phyloP scores from a whole-genome alignment of 2,113 vertebrate species.

The Catharus minimus region DNA sequence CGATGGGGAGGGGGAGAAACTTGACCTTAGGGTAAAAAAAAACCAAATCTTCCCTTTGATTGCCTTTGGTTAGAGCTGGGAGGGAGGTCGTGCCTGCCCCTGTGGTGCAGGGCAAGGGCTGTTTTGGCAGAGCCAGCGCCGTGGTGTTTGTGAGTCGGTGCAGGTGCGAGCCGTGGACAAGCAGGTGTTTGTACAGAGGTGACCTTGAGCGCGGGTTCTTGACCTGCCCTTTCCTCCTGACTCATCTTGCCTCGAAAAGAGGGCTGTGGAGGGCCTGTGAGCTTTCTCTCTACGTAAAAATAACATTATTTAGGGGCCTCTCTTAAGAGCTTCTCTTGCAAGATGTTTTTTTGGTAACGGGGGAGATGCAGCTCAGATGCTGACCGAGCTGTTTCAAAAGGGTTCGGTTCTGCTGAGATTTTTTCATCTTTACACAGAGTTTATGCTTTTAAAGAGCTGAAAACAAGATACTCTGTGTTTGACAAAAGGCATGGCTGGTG shows the following conservation, averaged over 20 bases:
- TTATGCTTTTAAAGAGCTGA: background rate
- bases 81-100: slow-evolving; percentile 12
- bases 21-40: slow-evolving; percentile 14
- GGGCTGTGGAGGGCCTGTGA: background rate
- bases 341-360: background rate
- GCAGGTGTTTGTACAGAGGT: slow-evolving; percentile 69
- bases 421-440: background rate
- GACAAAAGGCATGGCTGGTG: background rate
- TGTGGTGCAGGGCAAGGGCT: slow-evolving; percentile 10
- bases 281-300: slow-evolving; percentile 21
- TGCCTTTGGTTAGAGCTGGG: slow-evolving; percentile 27
- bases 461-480: background rate
- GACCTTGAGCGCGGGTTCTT: slow-evolving; percentile 56
- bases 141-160: slow-evolving; percentile 49
- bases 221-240: slow-evolving; percentile 70
- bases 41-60: slow-evolving; percentile 20
- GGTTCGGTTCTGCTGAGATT: background rate
- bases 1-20: background rate
- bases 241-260: slow-evolving; percentile 51
- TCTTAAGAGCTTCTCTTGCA: background rate
- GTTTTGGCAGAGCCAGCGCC: slow-evolving; percentile 5
- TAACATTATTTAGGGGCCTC: background rate
- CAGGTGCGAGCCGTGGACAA: slow-evolving; percentile 71
- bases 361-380: background rate
- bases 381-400: background rate